These are phyloP conservation scores for Hipparchia sbordonii DNA, from an alignment of 2,888 invertebrate species.

Conservation along the genomic window DNA sequence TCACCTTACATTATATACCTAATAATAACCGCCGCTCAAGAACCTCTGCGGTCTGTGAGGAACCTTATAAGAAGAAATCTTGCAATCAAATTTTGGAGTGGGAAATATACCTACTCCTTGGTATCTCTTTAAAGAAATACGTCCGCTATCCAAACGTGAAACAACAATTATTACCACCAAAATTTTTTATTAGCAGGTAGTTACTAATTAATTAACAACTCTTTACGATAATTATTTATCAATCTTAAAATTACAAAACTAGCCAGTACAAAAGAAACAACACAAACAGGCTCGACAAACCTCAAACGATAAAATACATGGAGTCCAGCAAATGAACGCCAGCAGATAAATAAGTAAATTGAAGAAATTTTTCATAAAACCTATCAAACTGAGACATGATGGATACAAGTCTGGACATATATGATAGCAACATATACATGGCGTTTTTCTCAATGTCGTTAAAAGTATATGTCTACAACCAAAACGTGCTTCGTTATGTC, in stretches of 20 bases:
- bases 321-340: slow-evolving; percentile 44
- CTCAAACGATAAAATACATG: slow-evolving; percentile 57
- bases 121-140: no score
- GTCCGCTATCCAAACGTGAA: no score
- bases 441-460: slow-evolving; percentile 54
- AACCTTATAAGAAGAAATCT: no score
- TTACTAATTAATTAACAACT: neutral
- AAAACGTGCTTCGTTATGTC: slow-evolving; percentile 47
- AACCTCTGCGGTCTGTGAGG: no score
- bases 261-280: slow-evolving; percentile 52
- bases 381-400: slow-evolving; percentile 52
- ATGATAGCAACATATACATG: slow-evolving; percentile 62
- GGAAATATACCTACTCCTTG: no score
- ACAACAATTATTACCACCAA: neutral
- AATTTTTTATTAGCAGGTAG: neutral
- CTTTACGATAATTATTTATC: neutral
- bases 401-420: slow-evolving; percentile 61
- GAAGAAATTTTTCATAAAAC: slow-evolving; percentile 46
- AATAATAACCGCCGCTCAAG: no score
- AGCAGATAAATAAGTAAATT: slow-evolving; percentile 50
- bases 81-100: no score
- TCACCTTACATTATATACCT: no score
- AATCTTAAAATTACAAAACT: slow-evolving; percentile 19
- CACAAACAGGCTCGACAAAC: slow-evolving; percentile 51
- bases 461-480: slow-evolving; percentile 54